phyloP scores from a whole-genome alignment of 2,113 vertebrate genomes.

The Gymnobelideus leadbeateri region DNA sequence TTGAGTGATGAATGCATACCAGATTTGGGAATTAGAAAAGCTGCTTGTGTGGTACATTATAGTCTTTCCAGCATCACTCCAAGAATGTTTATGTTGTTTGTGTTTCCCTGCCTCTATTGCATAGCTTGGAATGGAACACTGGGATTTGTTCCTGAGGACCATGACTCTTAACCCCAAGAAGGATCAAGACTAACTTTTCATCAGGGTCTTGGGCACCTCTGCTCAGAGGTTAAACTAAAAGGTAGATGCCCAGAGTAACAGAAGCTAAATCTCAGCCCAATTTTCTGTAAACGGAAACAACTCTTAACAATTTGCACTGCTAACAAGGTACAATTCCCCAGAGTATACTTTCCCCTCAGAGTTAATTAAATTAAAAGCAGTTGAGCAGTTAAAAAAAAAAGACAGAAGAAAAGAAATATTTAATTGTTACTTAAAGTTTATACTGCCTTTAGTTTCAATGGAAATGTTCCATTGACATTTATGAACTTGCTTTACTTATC shows the following conservation, averaged over 20 bases:
- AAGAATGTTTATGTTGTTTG: constrained; percentile 66
- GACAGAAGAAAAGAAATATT: neutral
- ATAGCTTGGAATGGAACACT: constrained; percentile 51
- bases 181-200: neutral
- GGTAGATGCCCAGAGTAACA: neutral
- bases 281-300: constrained; percentile 31
- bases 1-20: constrained; percentile 82
- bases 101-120: constrained; percentile 28
- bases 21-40: constrained; percentile 82
- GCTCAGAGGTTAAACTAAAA: constrained; percentile 33
- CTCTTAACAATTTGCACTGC: constrained; percentile 7
- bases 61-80: constrained; percentile 75
- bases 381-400: neutral
- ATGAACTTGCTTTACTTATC: neutral
- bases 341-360: neutral
- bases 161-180: constrained; percentile 13
- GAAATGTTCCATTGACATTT: constrained; percentile 16
- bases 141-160: constrained; percentile 68
- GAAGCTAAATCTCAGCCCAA: neutral
- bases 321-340: neutral
- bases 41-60: constrained; percentile 82
- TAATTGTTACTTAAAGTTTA: constrained; percentile 3
- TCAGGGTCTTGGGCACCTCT: neutral
- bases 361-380: constrained; percentile 32
- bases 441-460: constrained; percentile 27